Evolutionary conservation across 2,797 vertebrate genomes (phyloP).

Genomic region (Lacerta agilis): DNA sequence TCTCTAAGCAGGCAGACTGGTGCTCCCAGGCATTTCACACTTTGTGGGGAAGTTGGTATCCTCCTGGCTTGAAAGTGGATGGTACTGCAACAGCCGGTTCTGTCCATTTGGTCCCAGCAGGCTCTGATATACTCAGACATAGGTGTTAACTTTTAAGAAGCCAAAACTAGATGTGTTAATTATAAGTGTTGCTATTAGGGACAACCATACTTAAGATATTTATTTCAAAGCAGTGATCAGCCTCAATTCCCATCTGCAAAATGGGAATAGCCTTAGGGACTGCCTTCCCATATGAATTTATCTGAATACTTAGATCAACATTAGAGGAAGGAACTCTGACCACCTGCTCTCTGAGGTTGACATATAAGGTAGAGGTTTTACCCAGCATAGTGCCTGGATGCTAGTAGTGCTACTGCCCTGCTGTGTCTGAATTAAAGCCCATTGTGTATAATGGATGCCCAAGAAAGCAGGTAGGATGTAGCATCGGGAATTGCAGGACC

Average conservation of each 20-base stretch:
- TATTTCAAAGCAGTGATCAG: not conserved
- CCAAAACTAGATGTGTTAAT: conserved; percentile 27
- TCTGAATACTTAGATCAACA: not conserved
- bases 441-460: not conserved
- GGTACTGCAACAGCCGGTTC: not conserved
- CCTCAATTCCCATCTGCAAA: conserved; percentile 2
- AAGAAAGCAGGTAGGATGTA: not conserved
- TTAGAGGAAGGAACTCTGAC: not conserved
- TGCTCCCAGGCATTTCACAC: not conserved
- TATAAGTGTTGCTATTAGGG: not conserved
- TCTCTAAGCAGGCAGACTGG: not conserved
- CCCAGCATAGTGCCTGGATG: not conserved
- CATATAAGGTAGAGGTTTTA: not conserved
- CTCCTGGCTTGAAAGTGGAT: conserved; percentile 8
- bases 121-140: not conserved
- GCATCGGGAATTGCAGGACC: not conserved
- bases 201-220: not conserved
- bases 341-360: not conserved
- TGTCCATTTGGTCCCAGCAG: conserved; percentile 23
- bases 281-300: not conserved
- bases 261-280: not conserved
- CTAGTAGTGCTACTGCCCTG: not conserved
- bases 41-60: not conserved
- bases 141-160: conserved; percentile 16
- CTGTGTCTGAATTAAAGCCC: not conserved